Evolutionary conservation across 2,113 vertebrate genomes (phyloP).

Genomic region (Sprattus sprattus): DNA sequence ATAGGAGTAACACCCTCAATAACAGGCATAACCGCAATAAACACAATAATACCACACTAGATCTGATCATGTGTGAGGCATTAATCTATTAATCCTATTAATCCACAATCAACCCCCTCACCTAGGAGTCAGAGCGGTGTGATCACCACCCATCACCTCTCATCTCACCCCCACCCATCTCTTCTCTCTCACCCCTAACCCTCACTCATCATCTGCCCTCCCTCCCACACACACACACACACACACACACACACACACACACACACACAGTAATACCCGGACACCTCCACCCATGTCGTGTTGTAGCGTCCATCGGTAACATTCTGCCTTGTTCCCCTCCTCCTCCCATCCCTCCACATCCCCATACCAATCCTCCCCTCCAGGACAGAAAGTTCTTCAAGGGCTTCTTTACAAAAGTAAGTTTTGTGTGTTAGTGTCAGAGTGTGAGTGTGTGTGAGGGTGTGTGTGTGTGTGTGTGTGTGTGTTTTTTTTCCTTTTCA

Average conservation of each 20-base stretch:
- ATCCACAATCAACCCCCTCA: not conserved
- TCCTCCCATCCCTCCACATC: slow-evolving; percentile 69
- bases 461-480: slow-evolving; percentile 27
- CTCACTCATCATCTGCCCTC: slow-evolving; percentile 22
- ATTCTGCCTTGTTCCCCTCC: slow-evolving; percentile 86
- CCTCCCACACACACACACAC: not conserved
- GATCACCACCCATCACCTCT: slow-evolving; percentile 34
- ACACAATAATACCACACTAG: slow-evolving; percentile 23
- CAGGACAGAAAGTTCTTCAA: slow-evolving; percentile 99
- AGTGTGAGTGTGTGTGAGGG: slow-evolving; percentile 45
- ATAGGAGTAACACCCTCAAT: slow-evolving; percentile 10
- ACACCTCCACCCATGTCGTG: slow-evolving; percentile 68
- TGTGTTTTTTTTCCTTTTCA: not conserved
- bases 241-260: slow-evolving; percentile 47
- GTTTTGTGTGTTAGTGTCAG: slow-evolving; percentile 74
- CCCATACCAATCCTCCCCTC: slow-evolving; percentile 80
- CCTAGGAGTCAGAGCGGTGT: slow-evolving; percentile 25
- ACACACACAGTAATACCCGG: slow-evolving; percentile 62
- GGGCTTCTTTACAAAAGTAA: slow-evolving; percentile 99
- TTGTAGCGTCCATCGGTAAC: slow-evolving; percentile 87
- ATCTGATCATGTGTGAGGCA: not conserved
- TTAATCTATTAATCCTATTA: slow-evolving; percentile 16
- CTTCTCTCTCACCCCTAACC: slow-evolving; percentile 27
- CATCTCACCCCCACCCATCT: not conserved
- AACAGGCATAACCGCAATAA: slow-evolving; percentile 20